A percentile compares a stretch with the other conserved stretches of the same genome.
Conservation (phyloP, 2,888 invertebrate species). For the Axea sp. region DNA sequence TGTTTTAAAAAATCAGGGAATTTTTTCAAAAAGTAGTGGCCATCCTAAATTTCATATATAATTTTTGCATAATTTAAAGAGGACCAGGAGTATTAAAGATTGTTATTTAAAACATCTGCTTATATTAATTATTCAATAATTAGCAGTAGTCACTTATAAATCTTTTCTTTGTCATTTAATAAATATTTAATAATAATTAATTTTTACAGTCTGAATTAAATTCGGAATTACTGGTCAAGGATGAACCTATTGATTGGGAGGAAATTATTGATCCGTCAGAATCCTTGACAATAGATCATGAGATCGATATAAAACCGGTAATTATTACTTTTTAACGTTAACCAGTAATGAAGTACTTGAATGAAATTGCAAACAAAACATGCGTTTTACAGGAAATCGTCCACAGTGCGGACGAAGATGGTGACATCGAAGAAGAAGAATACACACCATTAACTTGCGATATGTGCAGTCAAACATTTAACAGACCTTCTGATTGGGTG, state of each 20-base stretch:
- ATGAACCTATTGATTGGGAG: slow-evolving; percentile 88
- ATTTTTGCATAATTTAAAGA: too few species aligned
- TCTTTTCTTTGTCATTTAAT: too few species aligned
- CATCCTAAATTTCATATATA: too few species aligned
- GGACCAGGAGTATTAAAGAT: too few species aligned
- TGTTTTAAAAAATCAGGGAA: too few species aligned
- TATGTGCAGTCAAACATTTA: slow-evolving; percentile 90
- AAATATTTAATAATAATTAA: background rate
- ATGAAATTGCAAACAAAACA: slow-evolving; percentile 6
- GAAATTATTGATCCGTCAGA: slow-evolving; percentile 85
- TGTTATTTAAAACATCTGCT: too few species aligned
- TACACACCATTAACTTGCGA: slow-evolving; percentile 91
- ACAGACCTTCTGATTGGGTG: slow-evolving; percentile 90
- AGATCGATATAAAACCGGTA: slow-evolving; percentile 86
- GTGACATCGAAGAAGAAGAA: slow-evolving; percentile 81
- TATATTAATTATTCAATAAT: too few species aligned
- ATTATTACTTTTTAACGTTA: too few species aligned
- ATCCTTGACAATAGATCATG: slow-evolving; percentile 84
- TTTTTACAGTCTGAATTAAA: slow-evolving; percentile 74
- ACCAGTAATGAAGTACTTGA: too few species aligned
- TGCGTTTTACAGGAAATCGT: slow-evolving; percentile 74
- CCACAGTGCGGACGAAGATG: slow-evolving; percentile 80
- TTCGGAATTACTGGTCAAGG: slow-evolving; percentile 79
- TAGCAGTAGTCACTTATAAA: too few species aligned
- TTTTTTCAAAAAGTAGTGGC: too few species aligned